Percentiles rank a stretch among this genome's conserved stretches.
Conservation (phyloP, 2,113 vertebrate species). For the Dascyllus trimaculatus region DNA sequence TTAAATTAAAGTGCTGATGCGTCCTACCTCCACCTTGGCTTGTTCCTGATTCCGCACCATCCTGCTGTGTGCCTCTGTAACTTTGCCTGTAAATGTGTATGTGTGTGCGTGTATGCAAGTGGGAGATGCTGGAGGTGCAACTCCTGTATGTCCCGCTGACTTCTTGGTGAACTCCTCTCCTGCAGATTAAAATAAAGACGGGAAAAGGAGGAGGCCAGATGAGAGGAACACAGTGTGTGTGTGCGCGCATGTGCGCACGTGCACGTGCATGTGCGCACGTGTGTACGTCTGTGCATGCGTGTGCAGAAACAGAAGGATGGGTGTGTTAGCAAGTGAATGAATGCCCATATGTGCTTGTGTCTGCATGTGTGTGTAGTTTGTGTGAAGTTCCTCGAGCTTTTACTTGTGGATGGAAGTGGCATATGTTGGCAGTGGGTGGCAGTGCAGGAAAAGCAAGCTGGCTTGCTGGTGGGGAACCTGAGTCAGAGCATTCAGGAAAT, state of each 20-base stretch:
- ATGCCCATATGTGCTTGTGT: constrained; percentile 6
- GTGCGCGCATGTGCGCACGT: constrained; percentile 12
- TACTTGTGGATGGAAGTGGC: constrained; percentile 47
- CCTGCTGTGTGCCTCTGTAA: constrained; percentile 54
- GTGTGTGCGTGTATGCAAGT: constrained; percentile 14
- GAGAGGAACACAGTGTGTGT: constrained; percentile 60
- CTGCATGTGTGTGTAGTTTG: constrained; percentile 9
- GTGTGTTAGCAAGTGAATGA: constrained; percentile 19
- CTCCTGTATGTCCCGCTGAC: constrained; percentile 80
- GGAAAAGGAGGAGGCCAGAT: constrained; percentile 69
- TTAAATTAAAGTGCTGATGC: constrained; percentile 68
- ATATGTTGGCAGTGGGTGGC: constrained; percentile 72
- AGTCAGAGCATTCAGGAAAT: constrained; percentile 46
- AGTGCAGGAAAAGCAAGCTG: constrained; percentile 61
- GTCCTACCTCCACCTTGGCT: constrained; percentile 55
- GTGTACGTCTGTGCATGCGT: neutral
- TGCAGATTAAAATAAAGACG: constrained; percentile 79
- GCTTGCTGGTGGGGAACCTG: constrained; percentile 42
- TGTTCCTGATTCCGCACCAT: constrained; percentile 57
- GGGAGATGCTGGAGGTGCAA: constrained; percentile 65
- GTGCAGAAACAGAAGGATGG: constrained; percentile 7
- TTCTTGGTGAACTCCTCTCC: constrained; percentile 79
- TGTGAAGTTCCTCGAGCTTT: constrained; percentile 42
- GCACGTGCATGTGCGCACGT: constrained; percentile 10
- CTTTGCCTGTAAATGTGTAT: constrained; percentile 22